These are phyloP conservation scores for Lacerta bilineata DNA, from an alignment of 2,797 vertebrate species.

Conservation along the genomic window DNA sequence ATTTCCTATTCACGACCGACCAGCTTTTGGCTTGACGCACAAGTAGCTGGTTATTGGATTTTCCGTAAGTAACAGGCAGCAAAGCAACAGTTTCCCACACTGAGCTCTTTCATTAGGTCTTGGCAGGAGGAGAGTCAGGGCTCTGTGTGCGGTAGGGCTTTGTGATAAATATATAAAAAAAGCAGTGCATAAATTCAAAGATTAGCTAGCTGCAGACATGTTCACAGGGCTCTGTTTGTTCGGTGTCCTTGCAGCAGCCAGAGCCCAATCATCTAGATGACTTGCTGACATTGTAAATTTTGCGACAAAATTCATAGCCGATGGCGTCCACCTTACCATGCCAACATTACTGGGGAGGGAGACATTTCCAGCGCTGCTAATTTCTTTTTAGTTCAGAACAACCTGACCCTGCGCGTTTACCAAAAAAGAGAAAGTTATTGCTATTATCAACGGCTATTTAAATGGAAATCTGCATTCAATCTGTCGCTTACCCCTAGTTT, in stretches of 20 bases:
- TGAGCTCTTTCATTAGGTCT: constrained; percentile 21
- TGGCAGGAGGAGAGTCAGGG: constrained; percentile 54
- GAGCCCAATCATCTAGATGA: constrained; percentile 60
- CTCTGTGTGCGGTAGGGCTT: constrained; percentile 56
- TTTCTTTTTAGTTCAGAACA: constrained; percentile 5
- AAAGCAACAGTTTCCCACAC: constrained; percentile 34
- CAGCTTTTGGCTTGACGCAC: constrained; percentile 46
- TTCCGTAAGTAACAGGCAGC: constrained; percentile 42
- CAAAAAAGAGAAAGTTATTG: neutral
- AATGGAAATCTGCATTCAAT: neutral
- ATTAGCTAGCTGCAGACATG: constrained; percentile 16
- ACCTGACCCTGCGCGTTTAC: neutral
- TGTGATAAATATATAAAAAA: constrained; percentile 52
- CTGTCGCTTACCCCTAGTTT: too few species aligned
- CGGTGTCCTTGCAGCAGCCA: constrained; percentile 47
- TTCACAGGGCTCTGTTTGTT: constrained; percentile 59
- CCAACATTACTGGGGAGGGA: constrained; percentile 32
- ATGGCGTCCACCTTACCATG: constrained; percentile 47
- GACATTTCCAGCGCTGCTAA: constrained; percentile 4
- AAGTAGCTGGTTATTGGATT: constrained; percentile 32
- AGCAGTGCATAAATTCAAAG: constrained; percentile 26
- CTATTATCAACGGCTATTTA: neutral
- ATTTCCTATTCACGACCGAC: constrained; percentile 40
- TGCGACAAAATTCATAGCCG: constrained; percentile 49
- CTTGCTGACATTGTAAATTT: constrained; percentile 64